A percentile compares a stretch with the other conserved stretches of the same genome.
Conservation (phyloP, 2,113 vertebrate species). For the Vidua macroura region DNA sequence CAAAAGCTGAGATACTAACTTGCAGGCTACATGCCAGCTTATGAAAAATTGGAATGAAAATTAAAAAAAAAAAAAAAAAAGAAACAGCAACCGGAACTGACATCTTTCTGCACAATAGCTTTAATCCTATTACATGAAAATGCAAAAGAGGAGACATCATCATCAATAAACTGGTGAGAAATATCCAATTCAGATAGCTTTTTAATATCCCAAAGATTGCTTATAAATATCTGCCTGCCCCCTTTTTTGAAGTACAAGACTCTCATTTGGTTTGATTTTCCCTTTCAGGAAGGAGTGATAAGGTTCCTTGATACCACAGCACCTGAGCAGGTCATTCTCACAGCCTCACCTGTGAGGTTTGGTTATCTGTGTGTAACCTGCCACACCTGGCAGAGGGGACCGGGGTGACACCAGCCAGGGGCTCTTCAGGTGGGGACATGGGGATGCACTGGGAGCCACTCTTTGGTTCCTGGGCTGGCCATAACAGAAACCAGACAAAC, state of each 20-base stretch:
- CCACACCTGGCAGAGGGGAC: neutral
- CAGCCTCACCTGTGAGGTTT: neutral
- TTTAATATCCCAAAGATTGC: neutral
- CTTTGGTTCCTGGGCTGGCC: neutral
- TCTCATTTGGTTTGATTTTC: neutral
- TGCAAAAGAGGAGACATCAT: neutral
- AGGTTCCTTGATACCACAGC: neutral
- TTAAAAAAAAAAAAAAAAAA: neutral
- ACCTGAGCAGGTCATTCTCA: too few species aligned
- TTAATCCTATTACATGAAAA: neutral
- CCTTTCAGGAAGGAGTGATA: neutral
- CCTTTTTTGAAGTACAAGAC: neutral
- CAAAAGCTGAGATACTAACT: neutral
- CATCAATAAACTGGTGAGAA: neutral
- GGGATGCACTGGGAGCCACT: neutral
- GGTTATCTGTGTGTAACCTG: neutral
- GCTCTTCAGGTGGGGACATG: neutral
- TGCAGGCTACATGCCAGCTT: neutral
- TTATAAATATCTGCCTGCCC: neutral
- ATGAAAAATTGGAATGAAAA: neutral
- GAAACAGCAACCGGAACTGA: neutral
- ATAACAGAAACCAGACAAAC: neutral
- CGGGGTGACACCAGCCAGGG: neutral
- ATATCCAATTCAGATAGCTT: neutral
- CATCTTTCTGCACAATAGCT: neutral